A percentile compares a stretch with the other conserved stretches of the same genome.
phyloP scores from a whole-genome alignment of 92 coral and sea anemone genomes.

The Palythoa grandis region DNA sequence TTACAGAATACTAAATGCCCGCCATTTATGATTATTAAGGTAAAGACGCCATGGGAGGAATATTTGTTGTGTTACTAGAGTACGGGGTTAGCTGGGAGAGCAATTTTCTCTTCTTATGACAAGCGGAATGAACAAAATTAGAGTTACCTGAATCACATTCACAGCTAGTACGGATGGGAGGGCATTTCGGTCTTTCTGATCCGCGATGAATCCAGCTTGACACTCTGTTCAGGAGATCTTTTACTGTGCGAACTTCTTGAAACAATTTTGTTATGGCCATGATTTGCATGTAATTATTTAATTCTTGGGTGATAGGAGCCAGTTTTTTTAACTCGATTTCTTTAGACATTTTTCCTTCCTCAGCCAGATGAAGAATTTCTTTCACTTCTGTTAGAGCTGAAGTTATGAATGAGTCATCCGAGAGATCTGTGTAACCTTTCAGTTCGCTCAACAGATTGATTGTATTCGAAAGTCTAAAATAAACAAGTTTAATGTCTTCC shows the following conservation, averaged over 20 bases:
- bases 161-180: background rate
- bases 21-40: too few species aligned
- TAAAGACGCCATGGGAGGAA: too few species aligned
- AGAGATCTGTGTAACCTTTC: background rate
- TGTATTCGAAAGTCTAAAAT: constrained; percentile 6
- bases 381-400: background rate
- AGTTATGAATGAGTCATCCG: constrained; percentile 11
- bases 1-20: too few species aligned
- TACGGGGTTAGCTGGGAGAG: background rate
- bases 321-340: background rate
- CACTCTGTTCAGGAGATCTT: background rate
- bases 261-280: constrained; percentile 9
- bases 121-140: background rate
- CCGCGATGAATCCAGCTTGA: constrained; percentile 10
- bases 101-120: too few species aligned
- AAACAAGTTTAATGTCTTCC: constrained; percentile 1
- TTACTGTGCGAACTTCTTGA: constrained; percentile 17
- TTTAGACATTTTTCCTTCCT: constrained; percentile 2
- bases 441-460: constrained; percentile 2
- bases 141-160: constrained; percentile 19
- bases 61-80: background rate
- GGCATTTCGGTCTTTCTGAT: background rate
- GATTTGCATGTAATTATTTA: constrained; percentile 5
- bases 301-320: background rate
- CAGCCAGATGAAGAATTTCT: constrained; percentile 5